Base-by-base conservation (phyloP, 2,797 vertebrate genomes). In the Florisuga fusca region DNA sequence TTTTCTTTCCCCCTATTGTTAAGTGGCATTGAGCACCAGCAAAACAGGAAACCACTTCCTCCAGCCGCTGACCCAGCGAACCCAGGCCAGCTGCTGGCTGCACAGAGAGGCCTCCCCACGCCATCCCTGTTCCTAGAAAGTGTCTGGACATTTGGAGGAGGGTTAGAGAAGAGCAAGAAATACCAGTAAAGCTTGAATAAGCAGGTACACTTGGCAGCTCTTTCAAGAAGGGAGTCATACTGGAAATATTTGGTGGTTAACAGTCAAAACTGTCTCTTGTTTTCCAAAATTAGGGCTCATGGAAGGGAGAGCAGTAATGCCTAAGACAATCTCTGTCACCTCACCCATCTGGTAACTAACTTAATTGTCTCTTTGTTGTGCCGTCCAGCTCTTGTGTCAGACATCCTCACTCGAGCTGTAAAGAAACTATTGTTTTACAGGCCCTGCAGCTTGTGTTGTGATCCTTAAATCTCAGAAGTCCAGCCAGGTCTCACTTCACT, bases 31-130 rank as follows among this genome's bases (percentile, higher is more conserved):
- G 97, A 98, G 93, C 76, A 67, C 89, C 55, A 85, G 95, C 97
- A 98, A 98, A 97, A 97, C 97, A 98, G 98, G 98, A 98, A 98
- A 97, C 94, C 0, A 38, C 94, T 96, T 97, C 96, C 96, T 97
- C 73, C 84, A 92, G 96, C 87, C 36, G n/a, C 95, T 93, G 93
- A 96, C 90, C 91, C 50, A 77, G 83, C 26, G 4, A 93, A 66
- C 69, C 77, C 93, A 31, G 75, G 75, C 74, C 78, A 89, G 93
- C 89, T 93, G 96, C 87, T 95, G 88, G 91, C 80, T 91, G 91
- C 50, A 41, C 87, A 87, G 67, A 85, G 88, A 8, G 59, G 95
- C 89, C 87, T 90, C 93, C 25, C 31, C 69, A 78, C 13, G 2
- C 90, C 80, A 92, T 46, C 81, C 57, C 71, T 68, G 83, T 97